phyloP scores from a whole-genome alignment of 2,888 invertebrate genomes.

The Philaethria dido region DNA sequence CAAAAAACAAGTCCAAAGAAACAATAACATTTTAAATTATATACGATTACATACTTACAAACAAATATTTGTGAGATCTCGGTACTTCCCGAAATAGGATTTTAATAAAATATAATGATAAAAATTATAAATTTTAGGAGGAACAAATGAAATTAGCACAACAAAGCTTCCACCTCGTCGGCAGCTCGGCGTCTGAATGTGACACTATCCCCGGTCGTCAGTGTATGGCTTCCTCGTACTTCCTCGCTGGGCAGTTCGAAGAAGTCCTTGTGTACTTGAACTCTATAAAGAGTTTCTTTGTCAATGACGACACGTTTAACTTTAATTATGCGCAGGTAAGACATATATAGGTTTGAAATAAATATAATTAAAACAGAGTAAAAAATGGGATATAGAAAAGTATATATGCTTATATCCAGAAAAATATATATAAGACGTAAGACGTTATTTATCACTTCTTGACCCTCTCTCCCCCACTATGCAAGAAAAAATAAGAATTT shows the following conservation, averaged over 20 bases:
- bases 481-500: too few relatives aligned
- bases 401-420: too few relatives aligned
- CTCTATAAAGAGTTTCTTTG: slow-evolving; percentile 98
- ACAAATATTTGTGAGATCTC: too few relatives aligned
- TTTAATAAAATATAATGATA: not conserved
- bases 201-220: slow-evolving; percentile 99
- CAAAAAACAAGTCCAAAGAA: too few relatives aligned
- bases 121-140: slow-evolving; percentile 80
- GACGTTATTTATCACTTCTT: too few relatives aligned
- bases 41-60: too few relatives aligned
- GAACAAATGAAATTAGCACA: slow-evolving; percentile 98
- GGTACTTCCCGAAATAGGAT: too few relatives aligned
- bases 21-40: too few relatives aligned
- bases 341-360: not conserved
- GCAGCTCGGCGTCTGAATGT: slow-evolving; percentile 97
- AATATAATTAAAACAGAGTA: too few relatives aligned
- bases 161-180: slow-evolving; percentile 97
- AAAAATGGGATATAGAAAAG: too few relatives aligned
- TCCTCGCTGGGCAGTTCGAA: slow-evolving; percentile 96
- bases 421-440: too few relatives aligned
- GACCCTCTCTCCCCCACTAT: too few relatives aligned
- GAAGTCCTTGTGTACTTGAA: slow-evolving; percentile 98
- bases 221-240: slow-evolving; percentile 99
- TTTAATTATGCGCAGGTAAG: slow-evolving; percentile 91
- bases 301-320: slow-evolving; percentile 94